These are phyloP conservation scores for Nephrotoma guestfalica DNA, from an alignment of 2,888 invertebrate genomes.

Conservation along the genomic window DNA sequence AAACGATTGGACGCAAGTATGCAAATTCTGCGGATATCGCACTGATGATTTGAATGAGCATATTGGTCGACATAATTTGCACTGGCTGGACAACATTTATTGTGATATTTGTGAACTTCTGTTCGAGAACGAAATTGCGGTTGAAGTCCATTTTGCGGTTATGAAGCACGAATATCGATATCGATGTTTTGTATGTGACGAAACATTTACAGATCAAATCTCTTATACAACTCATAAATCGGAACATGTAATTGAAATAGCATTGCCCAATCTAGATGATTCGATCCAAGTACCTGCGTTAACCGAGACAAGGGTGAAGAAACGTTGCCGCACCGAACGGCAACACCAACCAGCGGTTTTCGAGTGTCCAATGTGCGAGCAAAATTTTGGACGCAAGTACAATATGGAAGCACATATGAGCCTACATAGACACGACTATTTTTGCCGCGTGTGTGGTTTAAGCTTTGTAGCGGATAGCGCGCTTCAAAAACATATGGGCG, in stretches of 20 bases:
- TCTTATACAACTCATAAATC: neutral
- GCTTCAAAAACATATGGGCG: constrained; percentile 14
- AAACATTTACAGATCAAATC: neutral
- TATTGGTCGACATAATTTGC: neutral
- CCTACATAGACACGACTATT: constrained; percentile 14
- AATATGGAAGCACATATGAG: constrained; percentile 15
- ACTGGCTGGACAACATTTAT: neutral
- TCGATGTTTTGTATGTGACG: neutral
- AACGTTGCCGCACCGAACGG: neutral
- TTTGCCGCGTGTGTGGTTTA: constrained; percentile 16
- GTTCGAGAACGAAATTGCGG: constrained; percentile 1
- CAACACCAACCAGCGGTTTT: neutral
- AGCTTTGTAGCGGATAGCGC: constrained; percentile 15
- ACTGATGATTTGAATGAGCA: neutral
- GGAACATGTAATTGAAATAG: neutral
- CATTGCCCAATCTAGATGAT: neutral
- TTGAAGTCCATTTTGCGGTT: neutral
- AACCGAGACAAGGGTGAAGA: neutral
- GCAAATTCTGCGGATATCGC: neutral
- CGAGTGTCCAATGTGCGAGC: constrained; percentile 15
- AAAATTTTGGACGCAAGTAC: constrained; percentile 14
- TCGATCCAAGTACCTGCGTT: neutral
- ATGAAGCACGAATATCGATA: neutral
- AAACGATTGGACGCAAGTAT: neutral
- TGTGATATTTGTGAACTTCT: neutral